These are phyloP conservation scores for Odontomachus brunneus DNA, from an alignment of 1,140 invertebrate genomes.

Conservation along the genomic window DNA sequence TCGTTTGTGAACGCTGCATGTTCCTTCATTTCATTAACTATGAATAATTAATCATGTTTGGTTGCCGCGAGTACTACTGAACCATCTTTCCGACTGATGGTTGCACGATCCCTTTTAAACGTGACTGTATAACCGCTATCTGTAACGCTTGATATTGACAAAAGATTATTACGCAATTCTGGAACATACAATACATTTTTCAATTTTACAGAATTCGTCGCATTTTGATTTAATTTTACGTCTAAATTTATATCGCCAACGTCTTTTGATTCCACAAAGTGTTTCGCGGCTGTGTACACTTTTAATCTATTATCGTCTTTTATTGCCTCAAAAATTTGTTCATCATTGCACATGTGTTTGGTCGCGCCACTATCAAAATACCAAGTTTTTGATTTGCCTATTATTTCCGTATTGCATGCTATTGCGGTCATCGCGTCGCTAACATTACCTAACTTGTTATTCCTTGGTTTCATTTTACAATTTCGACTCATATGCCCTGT, in stretches of 20 bases:
- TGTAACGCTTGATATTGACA: constrained; percentile 61
- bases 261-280: background rate
- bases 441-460: background rate
- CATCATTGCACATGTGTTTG: constrained; percentile 64
- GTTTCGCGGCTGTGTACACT: constrained; percentile 18
- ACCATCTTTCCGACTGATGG: constrained; percentile 34
- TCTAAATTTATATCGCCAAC: constrained; percentile 5
- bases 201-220: constrained; percentile 4
- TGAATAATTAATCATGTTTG: constrained; percentile 48
- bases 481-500: background rate
- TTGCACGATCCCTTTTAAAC: background rate
- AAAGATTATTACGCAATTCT: constrained; percentile 25
- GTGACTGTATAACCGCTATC: constrained; percentile 51
- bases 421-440: constrained; percentile 36
- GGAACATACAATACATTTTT: constrained; percentile 40
- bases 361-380: constrained; percentile 72
- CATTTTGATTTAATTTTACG: background rate
- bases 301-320: background rate
- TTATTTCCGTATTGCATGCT: constrained; percentile 50
- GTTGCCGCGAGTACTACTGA: constrained; percentile 37
- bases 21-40: constrained; percentile 51
- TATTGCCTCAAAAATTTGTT: constrained; percentile 45
- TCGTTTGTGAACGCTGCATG: background rate
- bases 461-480: background rate
- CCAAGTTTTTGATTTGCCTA: constrained; percentile 24